Conservation (phyloP, 2,797 vertebrate species). For the Myotis pilosus region DNA sequence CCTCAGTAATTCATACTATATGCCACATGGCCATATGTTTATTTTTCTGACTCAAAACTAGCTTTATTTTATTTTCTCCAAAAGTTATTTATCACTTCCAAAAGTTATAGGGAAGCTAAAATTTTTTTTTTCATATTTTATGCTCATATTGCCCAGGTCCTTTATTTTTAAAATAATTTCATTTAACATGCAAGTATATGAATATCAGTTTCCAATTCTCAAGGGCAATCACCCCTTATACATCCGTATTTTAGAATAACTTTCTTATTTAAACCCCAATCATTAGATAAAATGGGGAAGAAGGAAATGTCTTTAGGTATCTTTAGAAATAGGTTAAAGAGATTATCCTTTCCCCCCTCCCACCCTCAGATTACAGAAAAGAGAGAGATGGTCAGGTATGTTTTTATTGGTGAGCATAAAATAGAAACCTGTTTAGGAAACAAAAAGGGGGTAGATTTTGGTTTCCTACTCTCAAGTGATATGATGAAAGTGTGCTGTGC, state of each 20-base stretch:
- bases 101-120: neutral
- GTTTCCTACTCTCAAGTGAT: neutral
- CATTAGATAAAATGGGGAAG: neutral
- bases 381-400: neutral
- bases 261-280: neutral
- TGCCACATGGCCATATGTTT: neutral
- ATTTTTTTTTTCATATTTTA: neutral
- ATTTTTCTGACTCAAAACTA: slow-evolving; percentile 26
- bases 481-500: neutral
- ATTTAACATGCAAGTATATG: neutral
- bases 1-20: slow-evolving; percentile 62
- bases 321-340: neutral
- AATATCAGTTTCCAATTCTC: neutral
- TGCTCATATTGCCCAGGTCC: neutral
- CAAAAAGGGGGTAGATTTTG: neutral
- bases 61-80: slow-evolving; percentile 9
- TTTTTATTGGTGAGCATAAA: neutral
- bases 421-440: neutral
- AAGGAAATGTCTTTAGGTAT: neutral
- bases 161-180: neutral
- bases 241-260: neutral
- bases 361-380: neutral
- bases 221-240: neutral
- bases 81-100: neutral
- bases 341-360: neutral